Evolutionary conservation across 1,140 invertebrate genomes (phyloP).

Genomic region (Drosophila saltans): DNA sequence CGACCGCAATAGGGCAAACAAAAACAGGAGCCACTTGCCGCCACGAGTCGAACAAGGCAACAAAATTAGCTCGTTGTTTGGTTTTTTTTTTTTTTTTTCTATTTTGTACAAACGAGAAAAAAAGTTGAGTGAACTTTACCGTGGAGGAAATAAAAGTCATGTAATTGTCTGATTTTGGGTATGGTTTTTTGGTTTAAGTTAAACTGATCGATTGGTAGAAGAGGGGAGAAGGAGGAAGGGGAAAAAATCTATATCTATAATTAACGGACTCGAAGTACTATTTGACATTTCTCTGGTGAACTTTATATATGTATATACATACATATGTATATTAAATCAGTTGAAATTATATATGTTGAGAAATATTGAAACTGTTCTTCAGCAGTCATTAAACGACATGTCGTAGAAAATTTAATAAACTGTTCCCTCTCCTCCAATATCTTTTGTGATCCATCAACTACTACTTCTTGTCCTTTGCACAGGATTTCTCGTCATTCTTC

Average conservation of each 20-base stretch:
- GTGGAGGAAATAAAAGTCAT: conserved; percentile 37
- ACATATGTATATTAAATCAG: not conserved
- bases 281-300: too few relatives aligned
- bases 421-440: not conserved
- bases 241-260: too few relatives aligned
- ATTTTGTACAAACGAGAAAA: conserved; percentile 22
- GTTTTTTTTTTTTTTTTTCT: not conserved
- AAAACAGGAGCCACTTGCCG: conserved; percentile 10
- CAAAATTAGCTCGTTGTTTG: conserved; percentile 2
- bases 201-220: too few relatives aligned
- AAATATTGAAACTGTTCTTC: not conserved
- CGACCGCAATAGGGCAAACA: conserved; percentile 2
- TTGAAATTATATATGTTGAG: not conserved
- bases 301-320: too few relatives aligned
- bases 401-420: not conserved
- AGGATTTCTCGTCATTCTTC: not conserved
- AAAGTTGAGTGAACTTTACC: conserved; percentile 45
- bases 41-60: not conserved
- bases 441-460: not conserved
- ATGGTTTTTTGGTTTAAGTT: too few relatives aligned
- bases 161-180: conserved; percentile 12
- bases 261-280: too few relatives aligned
- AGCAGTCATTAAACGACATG: not conserved
- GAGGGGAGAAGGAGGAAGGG: too few relatives aligned
- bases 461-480: not conserved